phyloP scores from a whole-genome alignment of 1,140 invertebrate species.

The Drosophila auraria region DNA sequence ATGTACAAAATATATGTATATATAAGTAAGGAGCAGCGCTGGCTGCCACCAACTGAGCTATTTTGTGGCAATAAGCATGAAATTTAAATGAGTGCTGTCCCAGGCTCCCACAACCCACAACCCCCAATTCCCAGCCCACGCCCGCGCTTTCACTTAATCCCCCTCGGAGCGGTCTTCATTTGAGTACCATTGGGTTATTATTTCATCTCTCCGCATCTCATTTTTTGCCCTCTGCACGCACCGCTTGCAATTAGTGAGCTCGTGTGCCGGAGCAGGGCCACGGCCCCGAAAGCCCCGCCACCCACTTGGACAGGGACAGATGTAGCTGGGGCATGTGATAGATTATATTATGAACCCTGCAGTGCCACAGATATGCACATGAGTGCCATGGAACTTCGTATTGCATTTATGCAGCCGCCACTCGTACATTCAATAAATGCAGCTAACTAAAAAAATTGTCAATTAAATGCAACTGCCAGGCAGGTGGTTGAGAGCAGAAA shows the following conservation, averaged over 20 bases:
- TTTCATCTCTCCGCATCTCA: slow-evolving; percentile 24
- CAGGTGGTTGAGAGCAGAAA: background rate
- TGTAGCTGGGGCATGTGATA: slow-evolving; percentile 33
- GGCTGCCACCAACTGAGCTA: slow-evolving; percentile 72
- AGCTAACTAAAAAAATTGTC: slow-evolving; percentile 26
- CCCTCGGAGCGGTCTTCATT: slow-evolving; percentile 51
- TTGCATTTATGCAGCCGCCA: slow-evolving; percentile 29
- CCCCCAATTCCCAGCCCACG: slow-evolving; percentile 5
- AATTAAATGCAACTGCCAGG: slow-evolving; percentile 16
- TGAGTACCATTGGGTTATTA: slow-evolving; percentile 59
- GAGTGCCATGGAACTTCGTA: slow-evolving; percentile 10
- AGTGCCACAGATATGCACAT: slow-evolving; percentile 10
- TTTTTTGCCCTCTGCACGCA: slow-evolving; percentile 56
- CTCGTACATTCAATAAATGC: slow-evolving; percentile 56
- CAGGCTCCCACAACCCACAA: slow-evolving; percentile 15
- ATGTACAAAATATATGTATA: slow-evolving; percentile 55
- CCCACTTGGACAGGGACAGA: slow-evolving; percentile 23
- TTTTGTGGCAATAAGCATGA: slow-evolving; percentile 83
- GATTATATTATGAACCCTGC: slow-evolving; percentile 33
- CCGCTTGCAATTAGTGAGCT: slow-evolving; percentile 74
- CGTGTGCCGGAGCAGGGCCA: slow-evolving; percentile 8
- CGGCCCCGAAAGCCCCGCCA: background rate
- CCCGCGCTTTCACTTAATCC: slow-evolving; percentile 46
- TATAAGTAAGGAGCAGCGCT: slow-evolving; percentile 3
- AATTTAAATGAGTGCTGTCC: slow-evolving; percentile 78